phyloP scores from a whole-genome alignment of 2,888 invertebrate species.

The Drosophila mettleri region DNA sequence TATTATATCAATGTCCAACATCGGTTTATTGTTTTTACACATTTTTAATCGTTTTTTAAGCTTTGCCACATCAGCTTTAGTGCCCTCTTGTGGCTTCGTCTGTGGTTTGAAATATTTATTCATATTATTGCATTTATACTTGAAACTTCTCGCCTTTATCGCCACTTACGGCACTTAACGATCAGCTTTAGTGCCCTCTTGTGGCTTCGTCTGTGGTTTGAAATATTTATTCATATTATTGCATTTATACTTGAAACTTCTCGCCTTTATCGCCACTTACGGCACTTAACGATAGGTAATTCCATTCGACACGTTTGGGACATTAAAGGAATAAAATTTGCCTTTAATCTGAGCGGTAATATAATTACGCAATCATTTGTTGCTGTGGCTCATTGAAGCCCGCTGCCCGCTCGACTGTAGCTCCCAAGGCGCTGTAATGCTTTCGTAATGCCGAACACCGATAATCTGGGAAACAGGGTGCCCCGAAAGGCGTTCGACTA shows the following conservation, averaged over 20 bases:
- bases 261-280: neutral
- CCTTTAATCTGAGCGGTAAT: conserved; percentile 2
- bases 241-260: neutral
- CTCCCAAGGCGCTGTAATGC: neutral
- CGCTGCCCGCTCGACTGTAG: neutral
- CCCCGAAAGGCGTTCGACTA: neutral
- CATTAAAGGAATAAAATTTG: neutral
- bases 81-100: neutral
- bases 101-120: too few species aligned
- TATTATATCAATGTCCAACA: neutral
- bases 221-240: too few species aligned
- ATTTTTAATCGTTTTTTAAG: neutral
- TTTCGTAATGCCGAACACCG: neutral
- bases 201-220: too few species aligned
- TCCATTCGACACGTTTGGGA: neutral
- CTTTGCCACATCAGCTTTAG: neutral
- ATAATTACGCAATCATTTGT: conserved; percentile 1
- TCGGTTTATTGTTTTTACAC: neutral
- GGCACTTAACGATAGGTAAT: neutral
- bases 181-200: neutral
- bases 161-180: neutral
- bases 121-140: too few species aligned
- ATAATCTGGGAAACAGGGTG: conserved; percentile 7
- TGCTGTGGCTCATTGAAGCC: neutral
- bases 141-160: neutral